Conservation (phyloP, 2,888 invertebrate species). For the Cheilosia grossa region DNA sequence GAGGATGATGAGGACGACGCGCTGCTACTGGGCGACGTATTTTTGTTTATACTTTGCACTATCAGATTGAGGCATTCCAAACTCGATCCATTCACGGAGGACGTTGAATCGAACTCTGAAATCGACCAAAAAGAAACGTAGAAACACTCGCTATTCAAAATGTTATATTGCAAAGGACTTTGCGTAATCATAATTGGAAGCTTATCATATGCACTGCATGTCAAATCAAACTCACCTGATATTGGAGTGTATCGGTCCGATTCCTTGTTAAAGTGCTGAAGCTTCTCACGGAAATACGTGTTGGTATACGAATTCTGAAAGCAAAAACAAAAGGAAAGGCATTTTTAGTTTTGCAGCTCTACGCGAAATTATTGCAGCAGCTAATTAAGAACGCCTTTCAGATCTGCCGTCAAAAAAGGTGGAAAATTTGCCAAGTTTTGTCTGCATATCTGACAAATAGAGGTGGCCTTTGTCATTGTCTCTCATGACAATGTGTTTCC, state of each 20-base stretch:
- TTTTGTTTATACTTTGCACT: conserved; percentile 87
- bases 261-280: conserved; percentile 81
- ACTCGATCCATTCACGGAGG: conserved; percentile 84
- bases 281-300: conserved; percentile 82
- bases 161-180: neutral
- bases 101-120: conserved; percentile 83
- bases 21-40: conserved; percentile 69
- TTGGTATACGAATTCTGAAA: conserved; percentile 82
- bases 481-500: conserved; percentile 57
- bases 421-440: conserved; percentile 52
- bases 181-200: neutral
- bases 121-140: conserved; percentile 34
- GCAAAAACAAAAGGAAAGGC: conserved; percentile 57
- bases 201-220: neutral
- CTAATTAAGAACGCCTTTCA: conserved; percentile 54
- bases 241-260: conserved; percentile 81
- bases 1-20: conserved; percentile 76
- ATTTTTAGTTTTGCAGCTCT: conserved; percentile 22
- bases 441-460: conserved; percentile 29
- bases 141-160: neutral
- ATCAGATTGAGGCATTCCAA: conserved; percentile 89
- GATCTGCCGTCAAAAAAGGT: neutral
- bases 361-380: neutral
- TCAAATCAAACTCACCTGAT: conserved; percentile 79
- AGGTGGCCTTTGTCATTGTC: conserved; percentile 63